A percentile compares a stretch with the other conserved stretches of the same genome.
These are phyloP conservation scores for Hypotaenidia philippensis DNA, from an alignment of 2,797 vertebrate genomes.

Conservation along the genomic window DNA sequence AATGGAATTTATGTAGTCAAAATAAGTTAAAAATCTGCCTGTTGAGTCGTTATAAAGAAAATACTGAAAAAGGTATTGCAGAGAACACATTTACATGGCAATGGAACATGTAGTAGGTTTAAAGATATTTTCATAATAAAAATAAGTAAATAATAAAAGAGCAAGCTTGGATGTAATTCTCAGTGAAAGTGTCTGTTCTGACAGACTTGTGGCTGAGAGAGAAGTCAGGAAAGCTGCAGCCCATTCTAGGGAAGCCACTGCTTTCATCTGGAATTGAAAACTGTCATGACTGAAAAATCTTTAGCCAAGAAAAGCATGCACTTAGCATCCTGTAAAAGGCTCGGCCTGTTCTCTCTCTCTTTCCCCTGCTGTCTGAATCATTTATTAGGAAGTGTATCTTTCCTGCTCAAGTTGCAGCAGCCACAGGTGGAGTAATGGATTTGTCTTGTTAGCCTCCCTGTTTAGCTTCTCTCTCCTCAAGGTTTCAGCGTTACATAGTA, in stretches of 20 bases:
- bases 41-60: neutral
- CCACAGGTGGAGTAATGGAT: neutral
- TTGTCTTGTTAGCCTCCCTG: neutral
- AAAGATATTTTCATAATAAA: neutral
- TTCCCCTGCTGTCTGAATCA: neutral
- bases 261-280: conserved; percentile 37
- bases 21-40: neutral
- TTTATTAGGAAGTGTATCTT: neutral
- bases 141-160: neutral
- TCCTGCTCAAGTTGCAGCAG: neutral
- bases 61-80: neutral
- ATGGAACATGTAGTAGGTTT: neutral
- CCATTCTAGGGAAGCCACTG: conserved; percentile 11
- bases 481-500: neutral
- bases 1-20: neutral
- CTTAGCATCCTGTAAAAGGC: neutral
- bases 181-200: neutral
- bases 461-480: neutral
- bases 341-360: neutral
- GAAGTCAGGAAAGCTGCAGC: neutral
- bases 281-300: neutral
- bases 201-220: neutral
- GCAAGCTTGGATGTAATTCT: neutral
- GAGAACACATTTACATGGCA: neutral
- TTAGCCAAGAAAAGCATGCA: neutral